Evolutionary conservation across 2,113 vertebrate genomes (phyloP).

Genomic region (Sturnus vulgaris): DNA sequence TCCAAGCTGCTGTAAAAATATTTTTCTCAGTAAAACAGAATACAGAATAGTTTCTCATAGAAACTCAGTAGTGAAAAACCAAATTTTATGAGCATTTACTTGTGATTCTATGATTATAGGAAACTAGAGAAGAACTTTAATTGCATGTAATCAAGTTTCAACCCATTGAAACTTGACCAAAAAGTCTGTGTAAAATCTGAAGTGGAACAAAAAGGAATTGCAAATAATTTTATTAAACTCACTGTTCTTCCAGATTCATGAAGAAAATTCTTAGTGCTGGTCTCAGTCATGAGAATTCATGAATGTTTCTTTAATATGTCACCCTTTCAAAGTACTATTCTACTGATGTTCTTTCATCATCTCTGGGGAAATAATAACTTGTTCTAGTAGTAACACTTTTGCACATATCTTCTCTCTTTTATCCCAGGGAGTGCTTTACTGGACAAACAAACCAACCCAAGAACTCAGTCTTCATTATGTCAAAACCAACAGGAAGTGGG

Average conservation of each 20-base stretch:
- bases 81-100: not conserved
- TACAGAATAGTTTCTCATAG: not conserved
- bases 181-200: not conserved
- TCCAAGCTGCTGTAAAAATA: constrained; percentile 86
- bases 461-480: not conserved
- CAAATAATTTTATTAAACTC: not conserved
- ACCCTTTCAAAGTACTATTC: not conserved
- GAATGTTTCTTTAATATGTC: not conserved
- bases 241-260: not conserved
- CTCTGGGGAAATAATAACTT: not conserved
- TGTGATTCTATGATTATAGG: not conserved
- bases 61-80: not conserved
- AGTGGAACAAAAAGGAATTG: not conserved
- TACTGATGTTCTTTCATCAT: not conserved
- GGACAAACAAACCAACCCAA: not conserved
- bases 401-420: not conserved
- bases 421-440: not conserved
- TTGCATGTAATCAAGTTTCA: not conserved
- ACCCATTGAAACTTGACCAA: not conserved
- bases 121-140: not conserved
- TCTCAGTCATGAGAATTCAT: not conserved
- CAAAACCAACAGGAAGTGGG: not conserved
- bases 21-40: constrained; percentile 14
- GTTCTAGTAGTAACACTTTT: not conserved
- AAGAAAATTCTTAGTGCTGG: not conserved